Evolutionary conservation across 2,888 invertebrate species (phyloP), one percentile per base, ranked within the genome.

Genomic region (Masnerella sp.): DNA sequence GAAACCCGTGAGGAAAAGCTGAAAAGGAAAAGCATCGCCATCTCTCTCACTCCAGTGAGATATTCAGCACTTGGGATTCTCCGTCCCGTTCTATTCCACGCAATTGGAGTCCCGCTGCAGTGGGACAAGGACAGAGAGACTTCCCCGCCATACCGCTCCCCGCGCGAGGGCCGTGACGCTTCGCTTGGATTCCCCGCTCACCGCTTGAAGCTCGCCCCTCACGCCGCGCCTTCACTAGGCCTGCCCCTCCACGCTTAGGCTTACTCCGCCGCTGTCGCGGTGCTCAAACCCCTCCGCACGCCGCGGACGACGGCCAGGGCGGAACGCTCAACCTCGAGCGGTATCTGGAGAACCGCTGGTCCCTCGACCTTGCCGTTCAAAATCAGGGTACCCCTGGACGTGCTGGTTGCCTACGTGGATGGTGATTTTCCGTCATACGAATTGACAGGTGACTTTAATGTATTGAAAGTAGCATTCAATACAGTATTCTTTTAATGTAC

Each of bases 91-190:
- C n/a, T n/a, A n/a, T n/a, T n/a, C n/a, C n/a, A n/a, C n/a, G n/a
- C n/a, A n/a, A 14, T 36, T 36, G 36, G 14, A 36, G 3, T 4
- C 30, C 5, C 30, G 34, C 34, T 11, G 34, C 34, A 34, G 34
- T 34, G 34, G 34, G 7, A 34, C 34, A 34, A 34, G 34, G 34
- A 34, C 34, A 14, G 34, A 34, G 12, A 12, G 34, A 12, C 34
- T 12, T 14, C 34, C 34, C 34, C 30, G 30, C 30, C 14, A 34
- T 14, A 7, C 11, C 34, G 34, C 34, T 34, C 34, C 2, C 34
- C 34, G 34, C 11, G 14, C 34, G 34, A 34, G 34, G 32, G n/a
- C 32, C 32, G 32, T n/a, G 25, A 25, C 4, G 25, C 32, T 32
- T 32, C 32, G 5, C 32, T 34, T 12, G 4, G 34, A 11, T 9